Conservation (phyloP, 2,113 vertebrate species). For the Eolophus roseicapilla region DNA sequence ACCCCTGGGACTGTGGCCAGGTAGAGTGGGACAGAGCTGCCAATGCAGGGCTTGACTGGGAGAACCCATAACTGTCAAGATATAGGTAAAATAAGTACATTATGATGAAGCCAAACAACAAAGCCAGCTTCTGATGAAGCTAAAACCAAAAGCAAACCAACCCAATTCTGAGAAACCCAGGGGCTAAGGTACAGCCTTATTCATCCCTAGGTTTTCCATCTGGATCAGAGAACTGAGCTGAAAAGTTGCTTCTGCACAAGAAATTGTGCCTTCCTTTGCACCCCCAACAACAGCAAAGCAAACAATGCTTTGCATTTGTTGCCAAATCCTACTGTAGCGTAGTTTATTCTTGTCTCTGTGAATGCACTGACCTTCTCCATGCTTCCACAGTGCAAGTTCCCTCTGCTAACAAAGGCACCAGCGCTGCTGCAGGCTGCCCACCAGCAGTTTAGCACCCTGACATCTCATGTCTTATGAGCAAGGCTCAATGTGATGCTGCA, state of each 20-base stretch:
- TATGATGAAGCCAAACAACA: background rate
- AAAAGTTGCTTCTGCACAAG: background rate
- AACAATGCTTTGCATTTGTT: background rate
- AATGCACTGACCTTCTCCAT: background rate
- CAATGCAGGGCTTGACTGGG: background rate
- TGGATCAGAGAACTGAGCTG: background rate
- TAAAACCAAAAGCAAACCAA: background rate
- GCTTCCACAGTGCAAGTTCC: background rate
- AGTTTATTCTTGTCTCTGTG: conserved; percentile 33
- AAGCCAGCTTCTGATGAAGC: background rate
- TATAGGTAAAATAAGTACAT: background rate
- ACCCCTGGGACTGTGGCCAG: background rate
- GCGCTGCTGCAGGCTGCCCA: background rate
- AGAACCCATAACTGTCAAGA: background rate
- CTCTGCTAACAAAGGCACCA: background rate
- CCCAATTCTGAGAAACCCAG: background rate
- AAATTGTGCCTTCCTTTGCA: background rate
- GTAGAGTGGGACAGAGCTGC: background rate
- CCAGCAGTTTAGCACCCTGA: background rate
- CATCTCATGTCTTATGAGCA: background rate
- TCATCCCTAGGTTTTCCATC: background rate
- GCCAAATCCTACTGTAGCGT: background rate
- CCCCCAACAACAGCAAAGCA: background rate
- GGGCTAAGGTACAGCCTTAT: background rate
- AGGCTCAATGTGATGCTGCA: background rate